Percentiles rank a stretch among this genome's conserved stretches.
phyloP scores from a whole-genome alignment of 2,888 invertebrate species.

The Gryllus longicercus region DNA sequence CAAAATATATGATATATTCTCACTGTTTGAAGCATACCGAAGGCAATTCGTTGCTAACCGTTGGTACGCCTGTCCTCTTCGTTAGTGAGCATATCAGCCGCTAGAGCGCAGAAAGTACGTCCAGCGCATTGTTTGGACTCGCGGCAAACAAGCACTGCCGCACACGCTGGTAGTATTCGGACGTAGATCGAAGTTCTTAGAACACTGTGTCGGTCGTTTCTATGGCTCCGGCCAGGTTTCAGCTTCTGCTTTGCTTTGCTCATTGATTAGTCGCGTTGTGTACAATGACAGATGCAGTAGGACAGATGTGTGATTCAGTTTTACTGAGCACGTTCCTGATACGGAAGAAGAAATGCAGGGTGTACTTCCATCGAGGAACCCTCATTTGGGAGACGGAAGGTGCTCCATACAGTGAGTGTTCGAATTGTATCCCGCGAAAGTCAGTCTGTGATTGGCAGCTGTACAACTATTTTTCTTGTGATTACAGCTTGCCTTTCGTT shows the following conservation, averaged over 20 bases:
- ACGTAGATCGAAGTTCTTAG: neutral
- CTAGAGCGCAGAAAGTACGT: neutral
- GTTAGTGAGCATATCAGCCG: neutral
- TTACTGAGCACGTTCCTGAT: slow-evolving; percentile 57
- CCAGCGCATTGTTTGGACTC: neutral
- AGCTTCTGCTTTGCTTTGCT: neutral
- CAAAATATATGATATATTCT: too few relatives aligned
- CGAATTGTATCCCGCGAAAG: neutral
- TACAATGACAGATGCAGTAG: slow-evolving; percentile 24
- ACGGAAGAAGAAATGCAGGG: slow-evolving; percentile 59
- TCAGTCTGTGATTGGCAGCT: neutral
- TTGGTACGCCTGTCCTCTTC: neutral
- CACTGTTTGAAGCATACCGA: too few relatives aligned
- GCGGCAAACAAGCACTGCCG: neutral
- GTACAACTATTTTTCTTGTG: neutral
- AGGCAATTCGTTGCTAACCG: neutral
- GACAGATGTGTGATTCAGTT: slow-evolving; percentile 42
- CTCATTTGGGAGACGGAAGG: slow-evolving; percentile 62
- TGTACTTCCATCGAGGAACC: slow-evolving; percentile 59
- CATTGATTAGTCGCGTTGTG: neutral
- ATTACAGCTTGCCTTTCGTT: too few relatives aligned
- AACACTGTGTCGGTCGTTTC: neutral
- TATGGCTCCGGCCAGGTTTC: neutral
- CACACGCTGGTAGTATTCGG: neutral
- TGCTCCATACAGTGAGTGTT: slow-evolving; percentile 53